Percentiles rank a stretch among this genome's conserved stretches.
phyloP scores from a whole-genome alignment of 1,140 invertebrate species.

The Mya arenaria region DNA sequence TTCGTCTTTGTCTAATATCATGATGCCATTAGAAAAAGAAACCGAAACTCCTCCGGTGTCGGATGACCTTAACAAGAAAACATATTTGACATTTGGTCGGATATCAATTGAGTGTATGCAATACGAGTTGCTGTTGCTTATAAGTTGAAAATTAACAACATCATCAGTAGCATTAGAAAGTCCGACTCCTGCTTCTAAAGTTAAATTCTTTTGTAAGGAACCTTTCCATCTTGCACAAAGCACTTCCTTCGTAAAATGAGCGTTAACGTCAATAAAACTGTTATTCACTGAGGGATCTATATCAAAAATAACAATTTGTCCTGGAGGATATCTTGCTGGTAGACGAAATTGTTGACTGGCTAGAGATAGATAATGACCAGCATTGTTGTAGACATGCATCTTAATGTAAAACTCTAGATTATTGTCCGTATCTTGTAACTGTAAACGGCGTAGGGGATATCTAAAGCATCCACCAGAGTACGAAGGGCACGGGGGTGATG shows the following conservation, averaged over 20 bases:
- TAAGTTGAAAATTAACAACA: background rate
- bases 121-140: background rate
- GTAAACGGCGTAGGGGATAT: slow-evolving; percentile 45
- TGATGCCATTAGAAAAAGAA: slow-evolving; percentile 7
- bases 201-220: slow-evolving; percentile 56
- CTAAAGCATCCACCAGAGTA: slow-evolving; percentile 15
- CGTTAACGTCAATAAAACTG: background rate
- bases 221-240: slow-evolving; percentile 59
- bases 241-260: slow-evolving; percentile 40
- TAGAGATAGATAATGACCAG: slow-evolving; percentile 34
- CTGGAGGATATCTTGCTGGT: slow-evolving; percentile 58
- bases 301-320: slow-evolving; percentile 55
- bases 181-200: slow-evolving; percentile 58
- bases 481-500: background rate
- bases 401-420: slow-evolving; percentile 15
- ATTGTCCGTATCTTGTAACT: slow-evolving; percentile 25
- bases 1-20: background rate
- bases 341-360: slow-evolving; percentile 35
- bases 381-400: slow-evolving; percentile 40
- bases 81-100: background rate
- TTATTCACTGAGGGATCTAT: background rate
- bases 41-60: slow-evolving; percentile 5
- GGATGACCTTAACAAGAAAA: background rate
- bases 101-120: background rate
- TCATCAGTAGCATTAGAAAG: background rate